Base-by-base conservation (phyloP, 2,888 invertebrate genomes). In the Mythimna pallens region DNA sequence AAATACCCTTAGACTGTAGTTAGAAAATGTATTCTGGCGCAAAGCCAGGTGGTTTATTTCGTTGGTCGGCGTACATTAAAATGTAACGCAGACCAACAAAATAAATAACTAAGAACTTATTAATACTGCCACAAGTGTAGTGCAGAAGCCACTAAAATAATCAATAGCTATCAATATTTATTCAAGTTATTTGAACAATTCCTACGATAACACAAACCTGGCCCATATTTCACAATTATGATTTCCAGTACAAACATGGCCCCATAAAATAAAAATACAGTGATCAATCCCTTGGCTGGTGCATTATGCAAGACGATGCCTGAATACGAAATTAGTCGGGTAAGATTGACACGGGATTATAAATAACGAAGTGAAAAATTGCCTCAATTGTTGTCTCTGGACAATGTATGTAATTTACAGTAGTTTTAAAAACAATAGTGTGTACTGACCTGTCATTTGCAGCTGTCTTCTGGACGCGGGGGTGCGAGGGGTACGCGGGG, bases 391-490 rank as follows among this genome's bases (percentile, higher is more conserved):
- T 70, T 70, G 34, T 64, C 64, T 66, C 43, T 54, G 66, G 34
- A 67, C 68, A 70, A 63, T 67, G 80, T 67, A 55, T 47, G 47
- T 17, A 47, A 71, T 43, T 64, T 75, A 79, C 54, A 66, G 54
- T 59, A 40, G 59, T 22, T 76, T 70, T 74, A 62, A 25, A 84
- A 76, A 84, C 68, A 81, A 78, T 75, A 68, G 57, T 75, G n/a
- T 77, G 79, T 80, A 93, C 94, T 92, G 83, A 95, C 96, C 96
- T 94, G 96, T 96, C 96, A 96, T 95, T 91, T 96, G 96, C 89
- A 96, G 93, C 92, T 96, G 96, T 91, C 96, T 93, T 83, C 96
- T 94, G 61, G 96, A 95, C 3, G 96, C 95, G 68, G 96, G 96
- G 66, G 95, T 95, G 77, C 95, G 92, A 6, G 95, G 95, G 5